Base-by-base conservation (phyloP, 2,113 vertebrate species). In the Paramormyrops kingsleyae region DNA sequence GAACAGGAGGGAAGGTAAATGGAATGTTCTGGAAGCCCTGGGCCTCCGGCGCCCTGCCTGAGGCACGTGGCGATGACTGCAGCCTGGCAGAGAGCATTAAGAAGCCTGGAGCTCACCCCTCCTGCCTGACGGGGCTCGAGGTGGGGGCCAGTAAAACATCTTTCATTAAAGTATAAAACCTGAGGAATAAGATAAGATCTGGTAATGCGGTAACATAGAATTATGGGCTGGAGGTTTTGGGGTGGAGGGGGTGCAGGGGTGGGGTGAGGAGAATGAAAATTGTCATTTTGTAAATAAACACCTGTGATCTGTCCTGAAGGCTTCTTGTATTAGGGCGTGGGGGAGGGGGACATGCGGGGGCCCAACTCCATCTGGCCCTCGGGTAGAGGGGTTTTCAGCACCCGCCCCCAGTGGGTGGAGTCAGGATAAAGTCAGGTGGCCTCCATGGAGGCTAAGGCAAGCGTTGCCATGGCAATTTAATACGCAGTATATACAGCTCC, bases 271-370 rank as follows among this genome's bases (percentile, higher is more conserved):
- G 92, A 93, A 94, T 95, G 95, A 95, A 96, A 96, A 96, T 95
- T 95, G 94, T 94, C 94, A 95, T 96, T 96, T 96, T 96, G 95
- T 95, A 95, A 96, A 95, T 96, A 97, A 96, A 95, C 94, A 95
- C 96, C 95, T 95, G 94, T 96, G 96, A 97, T 96, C 95, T 94
- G 92, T 93, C 93, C 93, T 95, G 93, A 96, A 96, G 94, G 94
- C 94, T 93, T 92, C 91, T 94, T 92, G 93, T 94, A 94, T 91
- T 92, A 92, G 8, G 90, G 90, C 92, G 92, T 31, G 62, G n/a
- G 62, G 62, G 62, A 70, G 62, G 62, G 27, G 62, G 1, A 31
- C 83, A 84, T 80, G 88, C 91, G 91, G 92, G 88, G 88, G 92
- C 91, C 89, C 94, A 94, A 95, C 93, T 89, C 94, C 95, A 94